Evolutionary conservation across 2,888 invertebrate genomes (phyloP).

Genomic region (Ennomos fuscantarius): DNA sequence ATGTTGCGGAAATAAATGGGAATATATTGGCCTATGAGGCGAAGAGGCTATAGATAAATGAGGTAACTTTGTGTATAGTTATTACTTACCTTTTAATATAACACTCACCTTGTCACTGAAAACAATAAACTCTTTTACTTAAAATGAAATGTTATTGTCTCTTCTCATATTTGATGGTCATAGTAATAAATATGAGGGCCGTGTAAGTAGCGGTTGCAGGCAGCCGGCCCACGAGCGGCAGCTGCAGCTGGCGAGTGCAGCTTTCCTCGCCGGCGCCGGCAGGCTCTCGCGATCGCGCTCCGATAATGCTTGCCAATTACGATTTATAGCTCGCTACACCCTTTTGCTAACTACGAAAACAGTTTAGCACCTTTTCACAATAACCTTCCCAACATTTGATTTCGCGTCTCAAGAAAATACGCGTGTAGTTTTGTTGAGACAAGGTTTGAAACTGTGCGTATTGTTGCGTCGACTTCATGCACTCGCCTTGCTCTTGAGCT

Average conservation of each 20-base stretch:
- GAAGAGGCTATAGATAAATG: too few relatives aligned
- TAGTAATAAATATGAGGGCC: too few relatives aligned
- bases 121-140: too few relatives aligned
- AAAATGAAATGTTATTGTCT: too few relatives aligned
- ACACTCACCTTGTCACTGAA: too few relatives aligned
- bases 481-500: slow-evolving; percentile 7
- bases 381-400: not conserved
- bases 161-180: too few relatives aligned
- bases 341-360: not conserved
- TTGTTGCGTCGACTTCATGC: not conserved
- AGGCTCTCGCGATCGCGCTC: slow-evolving; percentile 5
- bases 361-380: not conserved
- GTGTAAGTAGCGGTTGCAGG: not conserved
- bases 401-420: not conserved
- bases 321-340: slow-evolving; percentile 13
- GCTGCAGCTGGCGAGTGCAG: slow-evolving; percentile 16
- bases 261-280: slow-evolving; percentile 23
- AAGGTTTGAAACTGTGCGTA: not conserved
- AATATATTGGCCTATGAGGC: too few relatives aligned
- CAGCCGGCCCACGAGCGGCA: not conserved
- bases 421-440: not conserved
- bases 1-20: too few relatives aligned
- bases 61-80: too few relatives aligned
- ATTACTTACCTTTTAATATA: too few relatives aligned
- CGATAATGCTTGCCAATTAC: slow-evolving; percentile 17